Conservation (phyloP, 2,888 invertebrate species). For the Limnephilus lunatus region DNA sequence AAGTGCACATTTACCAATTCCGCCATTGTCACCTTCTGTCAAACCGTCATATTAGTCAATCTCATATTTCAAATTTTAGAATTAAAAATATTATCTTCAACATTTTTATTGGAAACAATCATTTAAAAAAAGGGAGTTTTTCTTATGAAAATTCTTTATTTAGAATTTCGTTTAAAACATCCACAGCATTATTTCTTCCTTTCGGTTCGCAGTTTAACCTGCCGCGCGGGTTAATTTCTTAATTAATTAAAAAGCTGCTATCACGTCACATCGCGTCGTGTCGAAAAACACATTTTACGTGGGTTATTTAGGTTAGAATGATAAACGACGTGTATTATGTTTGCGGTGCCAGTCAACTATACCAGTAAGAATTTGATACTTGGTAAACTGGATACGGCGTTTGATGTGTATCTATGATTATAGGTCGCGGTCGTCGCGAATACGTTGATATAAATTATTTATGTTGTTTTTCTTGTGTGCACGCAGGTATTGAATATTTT, state of each 20-base stretch:
- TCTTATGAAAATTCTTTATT: background rate
- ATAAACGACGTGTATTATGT: constrained; percentile 2
- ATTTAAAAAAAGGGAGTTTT: too few species aligned
- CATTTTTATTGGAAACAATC: too few species aligned
- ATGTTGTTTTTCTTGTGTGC: background rate
- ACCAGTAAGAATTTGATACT: background rate
- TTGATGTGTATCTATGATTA: background rate
- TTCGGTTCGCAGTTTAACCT: background rate
- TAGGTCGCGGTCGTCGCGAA: background rate
- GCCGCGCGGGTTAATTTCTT: background rate
- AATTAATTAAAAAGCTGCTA: background rate
- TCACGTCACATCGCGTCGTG: background rate
- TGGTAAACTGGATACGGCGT: background rate
- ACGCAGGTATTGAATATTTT: too few species aligned
- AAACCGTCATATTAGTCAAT: too few species aligned
- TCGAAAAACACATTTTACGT: background rate
- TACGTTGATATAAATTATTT: background rate
- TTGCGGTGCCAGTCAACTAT: constrained; percentile 2
- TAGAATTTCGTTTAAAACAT: background rate
- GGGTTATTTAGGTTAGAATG: background rate
- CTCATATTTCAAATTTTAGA: too few species aligned
- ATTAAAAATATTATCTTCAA: too few species aligned
- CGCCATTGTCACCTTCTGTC: too few species aligned
- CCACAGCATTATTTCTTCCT: background rate
- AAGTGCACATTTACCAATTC: too few species aligned